Evolutionary conservation across 2,113 vertebrate genomes (phyloP), one percentile per base, ranked within the genome.

Genomic region (Eclectus roratus): DNA sequence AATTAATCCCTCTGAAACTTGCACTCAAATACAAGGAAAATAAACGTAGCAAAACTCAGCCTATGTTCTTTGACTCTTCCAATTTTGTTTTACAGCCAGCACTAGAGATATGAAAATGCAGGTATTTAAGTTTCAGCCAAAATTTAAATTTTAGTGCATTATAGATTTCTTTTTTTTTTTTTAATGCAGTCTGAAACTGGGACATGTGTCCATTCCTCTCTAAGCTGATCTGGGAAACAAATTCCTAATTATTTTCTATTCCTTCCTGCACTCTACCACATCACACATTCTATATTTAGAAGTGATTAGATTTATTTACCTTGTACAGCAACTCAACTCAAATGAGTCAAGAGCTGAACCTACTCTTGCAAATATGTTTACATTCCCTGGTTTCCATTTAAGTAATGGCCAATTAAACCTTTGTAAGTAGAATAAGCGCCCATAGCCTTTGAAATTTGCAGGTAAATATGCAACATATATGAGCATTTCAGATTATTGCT

Each of bases 271-370:
- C 46, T 88, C 43, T 46, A 70, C 10, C 27, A 39, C 52, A 82
- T 78, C 60, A 43, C 12, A 52, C 11, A 50, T 71, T 27, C 90
- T 96, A 55, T 91, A 73, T 93, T 93, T 96, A 86, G 85, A 86
- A 44, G 55, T 78, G 47, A 91, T 95, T 96, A 93, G 24, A 72
- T 94, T 95, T 96, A 93, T 94, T 96, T 93, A 88, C 64, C 80
- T 93, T 79, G 52, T 63, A 89, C 37, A 86, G 58, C 50, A 96
- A 37, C 81, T 79, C 52, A 43, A 87, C 43, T 46, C 47, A 93
- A 90, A 96, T 6, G 10, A 93, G 15, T 68, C 71, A 50, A 83
- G 81, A 91, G 58, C 11, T 60, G 76, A 96, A 91, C 19, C 35
- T 58, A 71, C 77, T 64, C 61, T 91, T 93, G 76, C 83, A 95